Conservation (phyloP, 2,113 vertebrate genomes). For the Oryzias celebensis region DNA sequence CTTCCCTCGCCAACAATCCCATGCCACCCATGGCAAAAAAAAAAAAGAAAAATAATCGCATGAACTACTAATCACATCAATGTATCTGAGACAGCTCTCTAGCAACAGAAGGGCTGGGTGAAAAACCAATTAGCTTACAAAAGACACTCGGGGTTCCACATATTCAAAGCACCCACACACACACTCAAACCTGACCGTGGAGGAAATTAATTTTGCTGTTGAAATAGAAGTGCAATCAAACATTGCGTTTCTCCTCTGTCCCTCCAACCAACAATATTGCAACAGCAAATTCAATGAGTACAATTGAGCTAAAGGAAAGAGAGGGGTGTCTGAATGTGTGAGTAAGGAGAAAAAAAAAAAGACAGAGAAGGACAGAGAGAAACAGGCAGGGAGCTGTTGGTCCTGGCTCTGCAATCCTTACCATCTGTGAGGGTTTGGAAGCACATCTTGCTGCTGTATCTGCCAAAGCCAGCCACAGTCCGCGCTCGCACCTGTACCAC, state of each 20-base stretch:
- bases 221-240: slow-evolving; percentile 57
- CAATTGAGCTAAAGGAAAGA: slow-evolving; percentile 20
- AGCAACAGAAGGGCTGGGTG: slow-evolving; percentile 66
- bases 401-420: slow-evolving; percentile 74
- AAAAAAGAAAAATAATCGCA: slow-evolving; percentile 64
- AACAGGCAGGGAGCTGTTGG: slow-evolving; percentile 37
- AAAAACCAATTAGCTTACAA: slow-evolving; percentile 74
- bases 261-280: slow-evolving; percentile 44
- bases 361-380: slow-evolving; percentile 22
- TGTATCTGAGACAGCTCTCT: slow-evolving; percentile 70
- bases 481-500: slow-evolving; percentile 96
- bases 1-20: slow-evolving; percentile 35
- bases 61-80: slow-evolving; percentile 73
- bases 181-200: slow-evolving; percentile 33
- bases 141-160: slow-evolving; percentile 53
- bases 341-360: slow-evolving; percentile 4
- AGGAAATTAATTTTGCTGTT: slow-evolving; percentile 58
- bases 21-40: slow-evolving; percentile 33
- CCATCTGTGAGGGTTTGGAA: slow-evolving; percentile 98
- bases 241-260: slow-evolving; percentile 35
- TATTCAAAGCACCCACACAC: slow-evolving; percentile 37
- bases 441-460: slow-evolving; percentile 99
- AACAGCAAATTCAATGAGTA: slow-evolving; percentile 38
- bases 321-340: slow-evolving; percentile 5
- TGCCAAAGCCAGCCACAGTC: slow-evolving; percentile 96